These are phyloP conservation scores for Dipodomys merriami DNA, from an alignment of 2,113 vertebrate genomes.

Conservation along the genomic window DNA sequence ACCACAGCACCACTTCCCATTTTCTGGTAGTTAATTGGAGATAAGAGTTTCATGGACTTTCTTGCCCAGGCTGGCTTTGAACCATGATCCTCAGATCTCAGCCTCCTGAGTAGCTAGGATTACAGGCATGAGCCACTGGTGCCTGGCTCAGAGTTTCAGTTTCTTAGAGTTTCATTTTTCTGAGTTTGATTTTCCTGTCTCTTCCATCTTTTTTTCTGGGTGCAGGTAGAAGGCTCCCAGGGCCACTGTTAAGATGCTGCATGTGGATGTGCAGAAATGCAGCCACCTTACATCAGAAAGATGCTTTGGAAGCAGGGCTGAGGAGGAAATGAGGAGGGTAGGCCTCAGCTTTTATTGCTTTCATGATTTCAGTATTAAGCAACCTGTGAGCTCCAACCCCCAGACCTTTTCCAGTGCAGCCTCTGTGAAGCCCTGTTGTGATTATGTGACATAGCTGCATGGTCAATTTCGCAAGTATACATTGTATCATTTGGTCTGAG, in stretches of 20 bases:
- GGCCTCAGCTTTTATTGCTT: not conserved
- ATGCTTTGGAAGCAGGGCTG: not conserved
- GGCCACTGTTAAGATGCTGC: not conserved
- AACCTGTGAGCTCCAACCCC: fast-evolving
- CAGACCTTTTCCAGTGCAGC: not conserved
- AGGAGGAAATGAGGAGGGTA: not conserved
- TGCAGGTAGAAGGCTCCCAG: not conserved
- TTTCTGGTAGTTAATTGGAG: no score
- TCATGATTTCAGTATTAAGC: not conserved
- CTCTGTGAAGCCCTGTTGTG: not conserved
- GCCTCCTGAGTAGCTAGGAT: no score
- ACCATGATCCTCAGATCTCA: no score
- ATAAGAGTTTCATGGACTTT: no score
- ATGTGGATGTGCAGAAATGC: fast-evolving
- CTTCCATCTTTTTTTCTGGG: not conserved
- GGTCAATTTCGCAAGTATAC: not conserved
- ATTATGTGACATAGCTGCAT: not conserved
- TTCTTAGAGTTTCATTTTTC: not conserved
- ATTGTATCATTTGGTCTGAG: not conserved
- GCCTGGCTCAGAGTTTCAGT: not conserved
- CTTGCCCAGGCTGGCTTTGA: no score
- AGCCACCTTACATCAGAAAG: no score
- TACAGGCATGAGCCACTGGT: no score
- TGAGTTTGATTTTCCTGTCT: not conserved
- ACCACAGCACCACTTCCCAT: no score